phyloP scores from a whole-genome alignment of 2,797 vertebrate genomes.

The Anniella stebbinsi region DNA sequence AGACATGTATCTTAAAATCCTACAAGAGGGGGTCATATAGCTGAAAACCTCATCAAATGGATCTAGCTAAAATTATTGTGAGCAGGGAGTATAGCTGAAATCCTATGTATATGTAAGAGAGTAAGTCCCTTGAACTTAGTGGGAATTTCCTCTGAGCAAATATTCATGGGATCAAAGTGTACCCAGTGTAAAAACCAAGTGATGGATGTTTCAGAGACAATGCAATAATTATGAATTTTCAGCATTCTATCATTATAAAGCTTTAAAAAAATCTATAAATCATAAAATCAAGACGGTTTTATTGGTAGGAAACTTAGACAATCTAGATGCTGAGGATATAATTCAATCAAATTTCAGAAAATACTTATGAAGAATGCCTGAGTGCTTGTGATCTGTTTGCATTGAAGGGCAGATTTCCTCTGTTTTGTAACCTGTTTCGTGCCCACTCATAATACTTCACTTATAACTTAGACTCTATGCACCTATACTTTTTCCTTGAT shows the following conservation, averaged over 20 bases:
- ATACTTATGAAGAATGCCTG: not conserved
- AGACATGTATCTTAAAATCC: not conserved
- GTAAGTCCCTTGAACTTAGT: not conserved
- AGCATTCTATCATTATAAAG: too few species aligned
- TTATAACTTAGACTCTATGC: too few species aligned
- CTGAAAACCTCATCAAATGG: not conserved
- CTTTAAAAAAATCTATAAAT: too few species aligned
- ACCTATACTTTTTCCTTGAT: too few species aligned
- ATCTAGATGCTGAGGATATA: too few species aligned
- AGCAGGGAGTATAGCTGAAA: not conserved
- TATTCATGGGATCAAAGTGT: not conserved
- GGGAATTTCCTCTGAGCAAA: not conserved
- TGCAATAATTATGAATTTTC: not conserved
- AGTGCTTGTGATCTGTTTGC: not conserved
- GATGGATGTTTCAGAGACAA: not conserved
- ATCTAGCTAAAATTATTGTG: not conserved
- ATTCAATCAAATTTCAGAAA: not conserved
- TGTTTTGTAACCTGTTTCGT: not conserved
- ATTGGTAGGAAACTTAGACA: too few species aligned
- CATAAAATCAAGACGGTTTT: too few species aligned
- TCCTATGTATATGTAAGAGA: not conserved
- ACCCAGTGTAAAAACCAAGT: not conserved
- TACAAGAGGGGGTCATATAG: not conserved
- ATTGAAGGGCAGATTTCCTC: not conserved
- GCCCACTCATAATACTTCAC: too few species aligned